phyloP scores from a whole-genome alignment of 2,113 vertebrate genomes.

The Cheilinus undulatus region DNA sequence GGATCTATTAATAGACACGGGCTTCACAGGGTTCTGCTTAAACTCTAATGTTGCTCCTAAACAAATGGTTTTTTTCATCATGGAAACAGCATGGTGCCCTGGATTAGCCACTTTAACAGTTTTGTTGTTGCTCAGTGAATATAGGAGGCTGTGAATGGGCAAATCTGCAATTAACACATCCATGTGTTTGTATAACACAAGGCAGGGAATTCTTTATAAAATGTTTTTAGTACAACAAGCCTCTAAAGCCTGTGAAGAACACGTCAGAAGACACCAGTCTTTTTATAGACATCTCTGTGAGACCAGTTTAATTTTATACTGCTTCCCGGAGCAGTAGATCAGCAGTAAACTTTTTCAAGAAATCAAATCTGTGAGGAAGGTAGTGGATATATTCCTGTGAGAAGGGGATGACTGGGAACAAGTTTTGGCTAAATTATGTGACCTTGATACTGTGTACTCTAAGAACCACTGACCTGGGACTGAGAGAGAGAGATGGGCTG shows the following conservation, averaged over 20 bases:
- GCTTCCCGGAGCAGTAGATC: not conserved
- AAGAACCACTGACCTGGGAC: slow-evolving; percentile 38
- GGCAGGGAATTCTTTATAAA: no score
- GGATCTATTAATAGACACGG: slow-evolving; percentile 65
- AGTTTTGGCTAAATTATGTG: slow-evolving; percentile 17
- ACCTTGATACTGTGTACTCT: slow-evolving; percentile 18
- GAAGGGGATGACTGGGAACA: not conserved
- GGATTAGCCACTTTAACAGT: not conserved
- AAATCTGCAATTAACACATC: not conserved
- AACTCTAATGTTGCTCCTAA: no score
- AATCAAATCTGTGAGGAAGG: not conserved
- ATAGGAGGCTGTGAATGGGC: no score
- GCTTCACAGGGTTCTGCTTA: not conserved
- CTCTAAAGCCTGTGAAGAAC: not conserved
- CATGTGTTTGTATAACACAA: not conserved
- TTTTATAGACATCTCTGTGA: not conserved
- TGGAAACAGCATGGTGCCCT: not conserved
- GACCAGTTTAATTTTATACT: not conserved
- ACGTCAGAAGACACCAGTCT: not conserved
- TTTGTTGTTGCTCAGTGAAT: not conserved
- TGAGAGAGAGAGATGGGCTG: not conserved
- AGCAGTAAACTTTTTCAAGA: not conserved
- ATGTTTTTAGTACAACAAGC: not conserved
- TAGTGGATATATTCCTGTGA: not conserved
- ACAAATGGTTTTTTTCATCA: not conserved